Evolutionary conservation across 2,797 vertebrate genomes (phyloP), one percentile per base, ranked within the genome.

Genomic region (Rhinogobio ventralis): DNA sequence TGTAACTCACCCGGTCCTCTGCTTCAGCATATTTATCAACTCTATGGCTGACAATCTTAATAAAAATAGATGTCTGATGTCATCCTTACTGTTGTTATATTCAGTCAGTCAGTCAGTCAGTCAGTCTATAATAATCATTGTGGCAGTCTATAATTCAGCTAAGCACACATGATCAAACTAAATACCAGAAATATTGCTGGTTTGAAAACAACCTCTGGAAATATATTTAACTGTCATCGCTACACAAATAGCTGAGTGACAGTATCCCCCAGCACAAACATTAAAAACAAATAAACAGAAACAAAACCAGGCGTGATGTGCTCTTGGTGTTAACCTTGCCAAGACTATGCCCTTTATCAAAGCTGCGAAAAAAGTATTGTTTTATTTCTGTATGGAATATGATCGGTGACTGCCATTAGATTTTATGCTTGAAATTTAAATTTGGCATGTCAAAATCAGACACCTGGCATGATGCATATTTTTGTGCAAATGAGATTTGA

Each of bases 151-250:
- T 53, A 85, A 74, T 64, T 39, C 69, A 80, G 86, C 73, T 83
- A 90, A 84, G 80, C 67, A 88, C 86, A 87, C 39, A 81, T 83
- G 86, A 93, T 91, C 87, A 91, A 90, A 91, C 87, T 57, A 57
- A n/a, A 57, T 10, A 25, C 10, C 55, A 83, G 74, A 89, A 85
- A 69, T 64, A 75, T 57, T 79, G 28, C 62, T 36, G 55, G 19
- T 42, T 80, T 76, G 76, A 81, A 87, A 89, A 86, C 84, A 82
- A 71, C 66, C 75, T 72, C 67, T 62, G 11, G 30, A 36, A 69
- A 78, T 76, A 67, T 71, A 86, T 46, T 55, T 60, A 55, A 60
- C 73, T 72, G 60, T 86, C 46, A 60, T 74, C 45, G 25, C 60
- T 33, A 25, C 45, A 87, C 79, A 79, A 74, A 83, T 49, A 60